Base-by-base conservation (phyloP, 2,888 invertebrate species). In the Drosophila mercatorum region DNA sequence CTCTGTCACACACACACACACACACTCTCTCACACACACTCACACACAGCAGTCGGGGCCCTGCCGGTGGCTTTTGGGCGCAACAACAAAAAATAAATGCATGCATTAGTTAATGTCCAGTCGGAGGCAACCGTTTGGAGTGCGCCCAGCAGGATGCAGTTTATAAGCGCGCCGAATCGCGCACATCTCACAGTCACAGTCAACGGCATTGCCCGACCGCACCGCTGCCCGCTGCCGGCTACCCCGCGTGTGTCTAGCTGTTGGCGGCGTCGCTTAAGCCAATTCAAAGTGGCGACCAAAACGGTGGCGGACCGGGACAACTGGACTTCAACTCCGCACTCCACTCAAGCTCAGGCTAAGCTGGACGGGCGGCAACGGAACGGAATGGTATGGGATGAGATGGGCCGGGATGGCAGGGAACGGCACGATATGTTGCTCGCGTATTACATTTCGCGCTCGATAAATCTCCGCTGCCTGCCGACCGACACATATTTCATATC, bases 361-460 rank as follows among this genome's bases (percentile, higher is more conserved):
- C 71, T 51, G 69, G 31, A 52, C 43, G 51, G 60, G 17, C 7
- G 43, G 68, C 31, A 12, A 56, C 26, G 68, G 59, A 31, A 51
- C 38, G 68, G 71, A 51, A 72, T 81, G 80, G 60, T 3, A 22
- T 0, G 22, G 17, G n/a, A 41, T 40, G 38, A 31, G 17, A 43
- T 11, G 28, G 28, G 28, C 6, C 8, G 41, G 69, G 43, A 26
- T 56, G 31, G 28, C 6, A 12, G 41, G 69, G 43, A 26, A 56
- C 31, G 68, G 59, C 28, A 55, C 31, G 69, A 71, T 52, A 72
- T 83, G 80, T 82, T 83, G 83, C 82, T 78, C 87, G 89, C 88
- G 91, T 92, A 91, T 93, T 92, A 91, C 92, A 93, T 93, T 93
- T 92, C 90, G 89, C 90, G 87, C 91, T 89, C 85, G 89, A 92